Evolutionary conservation across 2,888 invertebrate species (phyloP), one percentile per base, ranked within the genome.

Genomic region (Rhagonycha fulva): DNA sequence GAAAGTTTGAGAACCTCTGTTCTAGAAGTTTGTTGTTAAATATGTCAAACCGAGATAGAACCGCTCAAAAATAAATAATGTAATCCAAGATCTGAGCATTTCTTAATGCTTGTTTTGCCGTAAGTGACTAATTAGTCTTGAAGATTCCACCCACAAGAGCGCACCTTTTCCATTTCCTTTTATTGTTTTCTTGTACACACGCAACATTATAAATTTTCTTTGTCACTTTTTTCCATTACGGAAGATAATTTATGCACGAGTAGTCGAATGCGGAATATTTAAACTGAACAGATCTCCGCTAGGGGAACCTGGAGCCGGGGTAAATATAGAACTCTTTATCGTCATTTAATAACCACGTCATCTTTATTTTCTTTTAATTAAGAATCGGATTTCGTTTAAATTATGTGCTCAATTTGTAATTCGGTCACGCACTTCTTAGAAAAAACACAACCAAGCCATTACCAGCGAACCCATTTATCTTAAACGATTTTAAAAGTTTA

Each of bases 71-170:
- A n/a, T 19, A 19, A 19, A 19, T 19, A 5, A 61, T 74, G 68
- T 70, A 70, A 70, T 70, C 63, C 66, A 32, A 69, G 63, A 32
- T 74, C 63, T 23, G 26, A 32, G 14, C 47, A 47, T 61, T 70
- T 32, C 32, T 11, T 12, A 67, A 74, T 12, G 70, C 74, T 32
- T 74, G 70, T 70, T 71, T 71, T 71, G 71, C 70, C 66, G 66
- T 70, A 70, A 70, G 74, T 70, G 67, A 66, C 70, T 74, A 74
- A 74, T 74, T 74, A 74, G 74, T 63, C 66, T 47, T 66, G 70
- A 67, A 61, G 70, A 61, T 70, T 66, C 74, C 60, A 63, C 70
- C 74, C 47, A 24, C 68, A 67, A 66, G 47, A 47, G 32, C 71
- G 60, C 71, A 47, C 71, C 60, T 71, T 72, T 32, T 72, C 71